Evolutionary conservation across 2,888 invertebrate species (phyloP).

Genomic region (Thecophora atra): DNA sequence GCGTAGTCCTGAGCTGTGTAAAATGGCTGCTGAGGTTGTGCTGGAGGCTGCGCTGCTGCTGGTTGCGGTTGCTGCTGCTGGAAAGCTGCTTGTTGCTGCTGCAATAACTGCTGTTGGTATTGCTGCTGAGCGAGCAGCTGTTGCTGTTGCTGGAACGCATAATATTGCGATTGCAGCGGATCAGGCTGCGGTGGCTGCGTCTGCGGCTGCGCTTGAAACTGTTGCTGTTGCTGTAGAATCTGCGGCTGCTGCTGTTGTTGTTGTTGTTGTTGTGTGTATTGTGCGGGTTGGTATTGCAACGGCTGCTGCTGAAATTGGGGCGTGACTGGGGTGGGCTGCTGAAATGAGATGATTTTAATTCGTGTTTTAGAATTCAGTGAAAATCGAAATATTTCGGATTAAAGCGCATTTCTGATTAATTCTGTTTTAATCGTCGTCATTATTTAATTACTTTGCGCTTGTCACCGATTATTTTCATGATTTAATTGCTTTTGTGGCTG

Average conservation of each 20-base stretch:
- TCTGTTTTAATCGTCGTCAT: no score
- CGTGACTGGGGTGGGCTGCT: not conserved
- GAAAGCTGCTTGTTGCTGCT: conserved; percentile 43
- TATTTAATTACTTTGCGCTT: no score
- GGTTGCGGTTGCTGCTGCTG: conserved; percentile 42
- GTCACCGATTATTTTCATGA: no score
- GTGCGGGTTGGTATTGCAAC: conserved; percentile 38
- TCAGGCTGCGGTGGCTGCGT: conserved; percentile 23
- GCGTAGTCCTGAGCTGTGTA: conserved; percentile 61
- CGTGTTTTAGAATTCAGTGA: no score
- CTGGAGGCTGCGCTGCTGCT: conserved; percentile 49
- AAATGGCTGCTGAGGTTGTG: conserved; percentile 51
- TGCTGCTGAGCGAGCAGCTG: conserved; percentile 51
- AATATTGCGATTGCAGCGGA: conserved; percentile 49
- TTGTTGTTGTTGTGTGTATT: conserved; percentile 41
- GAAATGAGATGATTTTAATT: not conserved
- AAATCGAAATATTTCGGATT: no score
- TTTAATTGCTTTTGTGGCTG: no score
- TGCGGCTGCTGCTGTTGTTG: conserved; percentile 36
- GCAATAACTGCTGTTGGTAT: conserved; percentile 42
- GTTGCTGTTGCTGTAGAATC: conserved; percentile 34
- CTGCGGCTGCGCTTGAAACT: conserved; percentile 38
- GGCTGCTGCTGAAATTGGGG: conserved; percentile 31
- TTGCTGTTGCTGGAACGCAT: conserved; percentile 55
- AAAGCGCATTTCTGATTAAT: not conserved